Evolutionary conservation across 2,888 invertebrate genomes (phyloP).

Genomic region (Chromoteleia sp.): DNA sequence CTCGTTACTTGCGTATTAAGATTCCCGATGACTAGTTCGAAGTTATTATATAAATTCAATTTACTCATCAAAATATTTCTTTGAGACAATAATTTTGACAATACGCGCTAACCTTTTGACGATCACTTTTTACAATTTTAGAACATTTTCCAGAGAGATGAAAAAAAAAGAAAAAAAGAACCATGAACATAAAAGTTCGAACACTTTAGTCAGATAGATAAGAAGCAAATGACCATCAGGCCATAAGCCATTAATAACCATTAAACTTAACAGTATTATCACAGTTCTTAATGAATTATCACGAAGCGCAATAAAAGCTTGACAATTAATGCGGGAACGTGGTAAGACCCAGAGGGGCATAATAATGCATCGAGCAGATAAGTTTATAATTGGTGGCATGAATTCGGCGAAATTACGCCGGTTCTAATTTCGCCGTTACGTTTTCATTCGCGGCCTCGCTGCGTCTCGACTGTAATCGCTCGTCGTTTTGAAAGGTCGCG

Average conservation of each 20-base stretch:
- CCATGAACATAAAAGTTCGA: conserved; percentile 12
- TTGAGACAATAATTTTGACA: too few species aligned
- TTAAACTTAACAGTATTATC: conserved; percentile 67
- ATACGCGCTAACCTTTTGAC: too few species aligned
- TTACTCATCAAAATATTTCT: too few species aligned
- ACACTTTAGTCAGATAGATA: conserved; percentile 30
- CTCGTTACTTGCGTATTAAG: too few species aligned
- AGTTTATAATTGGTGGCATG: conserved; percentile 68
- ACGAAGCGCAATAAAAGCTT: conserved; percentile 61
- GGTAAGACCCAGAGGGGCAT: conserved; percentile 53
- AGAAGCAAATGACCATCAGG: conserved; percentile 47
- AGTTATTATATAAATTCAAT: too few species aligned
- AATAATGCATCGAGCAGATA: conserved; percentile 62
- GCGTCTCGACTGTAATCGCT: conserved; percentile 37
- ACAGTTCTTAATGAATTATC: conserved; percentile 67
- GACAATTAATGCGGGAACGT: conserved; percentile 63
- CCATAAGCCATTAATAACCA: conserved; percentile 63
- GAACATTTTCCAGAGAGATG: neutral
- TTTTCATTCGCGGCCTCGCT: conserved; percentile 32
- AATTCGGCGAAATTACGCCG: conserved; percentile 57
- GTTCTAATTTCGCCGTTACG: conserved; percentile 54
- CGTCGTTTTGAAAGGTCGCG: conserved; percentile 31
- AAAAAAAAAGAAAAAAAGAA: neutral
- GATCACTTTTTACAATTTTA: neutral
- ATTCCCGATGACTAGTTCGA: too few species aligned